Evolutionary conservation across 2,113 vertebrate species (phyloP), one percentile per base, ranked within the genome.

Genomic region (Nycticorax nycticorax): DNA sequence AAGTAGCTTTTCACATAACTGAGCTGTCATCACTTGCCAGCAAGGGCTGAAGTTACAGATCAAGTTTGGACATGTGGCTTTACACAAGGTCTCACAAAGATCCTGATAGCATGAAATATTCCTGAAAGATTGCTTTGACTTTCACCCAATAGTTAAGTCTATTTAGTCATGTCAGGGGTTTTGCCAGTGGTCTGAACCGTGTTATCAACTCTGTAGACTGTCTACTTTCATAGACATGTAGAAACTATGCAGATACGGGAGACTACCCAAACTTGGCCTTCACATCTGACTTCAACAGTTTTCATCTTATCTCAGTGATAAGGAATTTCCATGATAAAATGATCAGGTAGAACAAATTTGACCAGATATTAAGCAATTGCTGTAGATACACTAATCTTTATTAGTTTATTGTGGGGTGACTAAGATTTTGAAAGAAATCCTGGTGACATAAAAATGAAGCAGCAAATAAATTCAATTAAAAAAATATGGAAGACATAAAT

Each of bases 401-500:
- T 93, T 86, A 59, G 53, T 78, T 76, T 78, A 23, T 53, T 88
- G 76, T 56, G 28, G 50, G 89, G 76, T 79, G 86, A 71, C 68
- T 88, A 88, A 79, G 75, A 89, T 95, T 95, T 88, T 75, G 96
- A 92, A 96, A 87, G 71, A 88, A 64, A 76, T 88, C 76, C 56
- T 67, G 33, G 82, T 92, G 81, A 91, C 76, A 83, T 72, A 95
- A 94, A 96, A 96, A 94, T 66, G 76, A 93, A 97, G 92, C 24
- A 0, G 73, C 15, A 30, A 96, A 94, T 92, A 96, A 94, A 96
- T 87, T 90, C 39, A 93, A 90, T 85, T 93, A 2, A 73, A 95
- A 97, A 97, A 97, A 97, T 97, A 96, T 97, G 97, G 96, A 97
- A 97, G 96, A 87, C 96, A 96, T 97, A 97, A 97, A 89, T 96